Conservation (phyloP, 2,888 invertebrate genomes). For the Nycteola revayana region DNA sequence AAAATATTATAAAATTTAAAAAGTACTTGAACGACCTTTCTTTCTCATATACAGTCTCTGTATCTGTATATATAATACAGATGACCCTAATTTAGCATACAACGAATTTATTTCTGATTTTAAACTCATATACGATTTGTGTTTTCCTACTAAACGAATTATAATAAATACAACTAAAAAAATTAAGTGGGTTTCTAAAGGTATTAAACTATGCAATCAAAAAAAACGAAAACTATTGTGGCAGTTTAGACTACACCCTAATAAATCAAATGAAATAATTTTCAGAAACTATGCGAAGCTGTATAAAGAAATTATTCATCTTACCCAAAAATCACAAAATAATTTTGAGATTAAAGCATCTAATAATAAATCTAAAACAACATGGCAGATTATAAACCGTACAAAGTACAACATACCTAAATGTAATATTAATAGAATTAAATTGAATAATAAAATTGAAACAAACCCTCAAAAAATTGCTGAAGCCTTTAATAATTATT, state of each 20-base stretch:
- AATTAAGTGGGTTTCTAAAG: conserved; percentile 3
- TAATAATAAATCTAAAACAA: conserved; percentile 4
- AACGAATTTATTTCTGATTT: neutral
- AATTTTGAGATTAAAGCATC: conserved; percentile 1
- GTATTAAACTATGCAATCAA: conserved; percentile 1
- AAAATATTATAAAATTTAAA: conserved; percentile 3
- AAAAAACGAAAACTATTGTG: conserved; percentile 3
- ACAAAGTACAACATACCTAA: conserved; percentile 3
- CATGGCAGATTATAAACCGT: conserved; percentile 4
- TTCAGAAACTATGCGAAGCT: neutral
- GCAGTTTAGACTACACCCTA: conserved; percentile 1
- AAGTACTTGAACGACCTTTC: neutral
- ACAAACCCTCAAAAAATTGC: conserved; percentile 4
- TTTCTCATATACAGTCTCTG: too few relatives aligned
- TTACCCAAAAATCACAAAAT: conserved; percentile 5
- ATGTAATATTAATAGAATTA: conserved; percentile 1
- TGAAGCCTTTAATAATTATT: conserved; percentile 6
- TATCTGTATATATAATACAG: neutral
- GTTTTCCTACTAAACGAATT: conserved; percentile 1
- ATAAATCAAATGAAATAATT: conserved; percentile 1
- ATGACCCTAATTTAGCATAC: neutral
- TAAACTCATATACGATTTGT: conserved; percentile 1
- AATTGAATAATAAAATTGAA: neutral
- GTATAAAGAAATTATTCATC: conserved; percentile 1
- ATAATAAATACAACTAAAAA: neutral